These are phyloP conservation scores for Heliconius ismenius DNA, from an alignment of 2,888 invertebrate species.

Conservation along the genomic window DNA sequence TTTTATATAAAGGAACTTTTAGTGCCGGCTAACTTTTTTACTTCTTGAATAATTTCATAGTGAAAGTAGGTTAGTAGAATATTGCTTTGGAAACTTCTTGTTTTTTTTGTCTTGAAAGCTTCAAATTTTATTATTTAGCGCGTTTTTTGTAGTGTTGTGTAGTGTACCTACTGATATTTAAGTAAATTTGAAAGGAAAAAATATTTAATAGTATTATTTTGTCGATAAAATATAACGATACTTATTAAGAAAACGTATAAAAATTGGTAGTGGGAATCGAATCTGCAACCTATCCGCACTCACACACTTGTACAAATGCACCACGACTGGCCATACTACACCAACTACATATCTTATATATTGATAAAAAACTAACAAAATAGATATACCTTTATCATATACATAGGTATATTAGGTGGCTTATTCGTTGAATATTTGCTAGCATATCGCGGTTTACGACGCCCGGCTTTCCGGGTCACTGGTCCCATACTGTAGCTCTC, in stretches of 20 bases:
- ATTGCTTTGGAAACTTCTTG: background rate
- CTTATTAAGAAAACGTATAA: too few species aligned
- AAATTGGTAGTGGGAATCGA: too few species aligned
- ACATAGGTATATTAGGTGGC: background rate
- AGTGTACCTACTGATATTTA: too few species aligned
- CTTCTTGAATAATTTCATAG: conserved; percentile 25
- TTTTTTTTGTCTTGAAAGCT: conserved; percentile 3
- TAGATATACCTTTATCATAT: background rate
- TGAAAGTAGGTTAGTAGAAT: conserved; percentile 22
- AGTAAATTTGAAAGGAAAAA: too few species aligned
- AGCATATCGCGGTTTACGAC: conserved; percentile 30
- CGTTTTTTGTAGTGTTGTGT: background rate
- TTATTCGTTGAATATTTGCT: conserved; percentile 15
- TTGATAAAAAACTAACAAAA: too few species aligned
- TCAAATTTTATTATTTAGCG: conserved; percentile 6
- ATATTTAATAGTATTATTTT: too few species aligned
- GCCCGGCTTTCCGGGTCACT: conserved; percentile 38
- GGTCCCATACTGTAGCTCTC: conserved; percentile 29
- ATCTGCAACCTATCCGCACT: too few species aligned
- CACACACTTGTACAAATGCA: too few species aligned
- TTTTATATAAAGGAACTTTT: conserved; percentile 2
- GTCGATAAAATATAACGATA: too few species aligned
- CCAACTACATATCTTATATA: too few species aligned
- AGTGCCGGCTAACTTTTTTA: conserved; percentile 27
- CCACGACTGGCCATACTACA: too few species aligned